These are phyloP conservation scores for Myzus persicae DNA, from an alignment of 1,140 invertebrate genomes.

Conservation along the genomic window DNA sequence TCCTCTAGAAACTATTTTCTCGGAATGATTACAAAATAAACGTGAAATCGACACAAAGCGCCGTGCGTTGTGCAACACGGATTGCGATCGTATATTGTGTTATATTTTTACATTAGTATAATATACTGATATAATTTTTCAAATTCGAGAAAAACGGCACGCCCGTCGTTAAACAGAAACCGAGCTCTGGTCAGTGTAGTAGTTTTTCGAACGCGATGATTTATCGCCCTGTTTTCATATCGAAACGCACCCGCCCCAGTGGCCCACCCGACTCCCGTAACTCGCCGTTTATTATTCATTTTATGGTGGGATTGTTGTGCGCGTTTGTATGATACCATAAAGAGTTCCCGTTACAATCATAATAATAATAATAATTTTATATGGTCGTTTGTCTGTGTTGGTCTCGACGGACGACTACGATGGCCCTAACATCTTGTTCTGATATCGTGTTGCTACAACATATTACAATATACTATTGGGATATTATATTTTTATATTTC, in stretches of 20 bases:
- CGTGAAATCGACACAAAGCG: background rate
- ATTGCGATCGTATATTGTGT: background rate
- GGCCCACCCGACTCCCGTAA: background rate
- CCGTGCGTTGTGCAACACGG: background rate
- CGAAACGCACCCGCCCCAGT: background rate
- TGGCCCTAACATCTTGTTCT: background rate
- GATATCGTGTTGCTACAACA: background rate
- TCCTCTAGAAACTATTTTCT: background rate
- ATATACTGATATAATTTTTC: background rate
- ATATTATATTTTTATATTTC: background rate
- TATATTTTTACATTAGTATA: background rate
- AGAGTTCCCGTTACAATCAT: background rate
- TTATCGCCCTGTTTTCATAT: background rate
- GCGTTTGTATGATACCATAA: background rate
- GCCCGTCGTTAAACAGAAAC: constrained; percentile 1
- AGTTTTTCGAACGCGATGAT: background rate
- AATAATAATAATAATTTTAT: constrained; percentile 13
- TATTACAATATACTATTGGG: background rate
- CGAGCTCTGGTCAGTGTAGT: background rate
- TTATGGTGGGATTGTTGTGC: background rate
- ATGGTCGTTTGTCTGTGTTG: background rate
- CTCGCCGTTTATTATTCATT: background rate
- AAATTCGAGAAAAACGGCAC: background rate
- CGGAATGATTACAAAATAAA: no score
- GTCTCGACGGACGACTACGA: background rate